phyloP scores from a whole-genome alignment of 2,888 invertebrate genomes.

The Acrobasis repandana region DNA sequence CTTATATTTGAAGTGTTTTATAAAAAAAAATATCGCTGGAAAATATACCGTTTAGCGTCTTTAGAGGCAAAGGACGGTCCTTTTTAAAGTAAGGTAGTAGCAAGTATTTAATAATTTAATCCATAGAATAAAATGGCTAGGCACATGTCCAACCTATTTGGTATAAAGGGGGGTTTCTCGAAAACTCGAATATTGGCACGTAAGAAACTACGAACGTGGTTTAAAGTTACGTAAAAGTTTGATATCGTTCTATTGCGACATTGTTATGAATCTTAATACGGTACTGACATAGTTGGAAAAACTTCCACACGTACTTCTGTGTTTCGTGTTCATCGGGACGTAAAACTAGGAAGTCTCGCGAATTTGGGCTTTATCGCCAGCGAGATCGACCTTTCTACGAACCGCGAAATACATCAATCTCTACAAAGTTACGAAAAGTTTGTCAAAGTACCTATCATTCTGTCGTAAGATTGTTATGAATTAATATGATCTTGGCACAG shows the following conservation, averaged over 20 bases:
- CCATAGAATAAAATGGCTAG: too few species aligned
- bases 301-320: conserved; percentile 44
- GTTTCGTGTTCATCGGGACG: conserved; percentile 41
- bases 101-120: too few species aligned
- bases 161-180: neutral
- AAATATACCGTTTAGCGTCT: too few species aligned
- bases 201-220: conserved; percentile 20
- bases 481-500: too few species aligned
- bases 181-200: conserved; percentile 9
- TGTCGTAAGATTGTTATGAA: too few species aligned
- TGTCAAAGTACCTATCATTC: conserved; percentile 37
- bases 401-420: conserved; percentile 64
- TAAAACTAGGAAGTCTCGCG: conserved; percentile 53
- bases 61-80: too few species aligned
- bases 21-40: too few species aligned
- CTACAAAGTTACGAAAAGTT: conserved; percentile 36
- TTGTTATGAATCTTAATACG: conserved; percentile 37
- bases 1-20: too few species aligned
- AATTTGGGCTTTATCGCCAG: conserved; percentile 45
- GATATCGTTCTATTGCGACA: conserved; percentile 19
- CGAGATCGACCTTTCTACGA: conserved; percentile 42
- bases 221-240: conserved; percentile 20
- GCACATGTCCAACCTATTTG: too few species aligned
- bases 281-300: conserved; percentile 31
- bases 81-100: too few species aligned